Percentiles rank a stretch among this genome's conserved stretches.
Evolutionary conservation across 2,797 vertebrate genomes (phyloP).

Genomic region (Myotis pilosus): DNA sequence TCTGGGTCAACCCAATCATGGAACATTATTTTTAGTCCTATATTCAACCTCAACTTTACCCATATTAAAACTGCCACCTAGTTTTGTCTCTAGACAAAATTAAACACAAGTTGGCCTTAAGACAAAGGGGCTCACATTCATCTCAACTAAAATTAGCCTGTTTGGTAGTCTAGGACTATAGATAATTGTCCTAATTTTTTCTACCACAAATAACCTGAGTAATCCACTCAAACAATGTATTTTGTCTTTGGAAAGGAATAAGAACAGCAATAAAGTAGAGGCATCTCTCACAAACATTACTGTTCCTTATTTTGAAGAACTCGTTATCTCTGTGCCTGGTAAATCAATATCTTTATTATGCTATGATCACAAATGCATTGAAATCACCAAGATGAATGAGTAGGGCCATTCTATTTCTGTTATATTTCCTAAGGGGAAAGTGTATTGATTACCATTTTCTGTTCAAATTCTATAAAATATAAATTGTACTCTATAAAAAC

Average conservation of each 20-base stretch:
- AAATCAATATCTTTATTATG: neutral
- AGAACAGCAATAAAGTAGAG: neutral
- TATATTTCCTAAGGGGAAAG: neutral
- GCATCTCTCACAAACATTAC: neutral
- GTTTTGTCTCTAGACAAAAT: neutral
- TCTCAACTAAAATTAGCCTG: neutral
- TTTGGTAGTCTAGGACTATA: neutral
- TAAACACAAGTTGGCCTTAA: neutral
- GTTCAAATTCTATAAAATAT: neutral
- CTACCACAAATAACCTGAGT: neutral
- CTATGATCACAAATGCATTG: neutral
- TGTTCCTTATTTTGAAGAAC: neutral
- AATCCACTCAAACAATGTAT: neutral
- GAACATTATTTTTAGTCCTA: neutral
- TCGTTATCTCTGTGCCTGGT: neutral
- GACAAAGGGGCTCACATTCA: neutral
- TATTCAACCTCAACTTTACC: neutral
- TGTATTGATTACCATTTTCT: neutral
- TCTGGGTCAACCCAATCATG: neutral
- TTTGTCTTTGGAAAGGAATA: neutral
- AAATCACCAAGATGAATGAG: neutral
- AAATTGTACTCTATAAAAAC: neutral
- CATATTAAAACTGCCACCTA: neutral
- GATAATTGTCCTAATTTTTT: neutral
- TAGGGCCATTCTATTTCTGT: neutral